phyloP scores from a whole-genome alignment of 2,113 vertebrate species.

The Menura novaehollandiae region DNA sequence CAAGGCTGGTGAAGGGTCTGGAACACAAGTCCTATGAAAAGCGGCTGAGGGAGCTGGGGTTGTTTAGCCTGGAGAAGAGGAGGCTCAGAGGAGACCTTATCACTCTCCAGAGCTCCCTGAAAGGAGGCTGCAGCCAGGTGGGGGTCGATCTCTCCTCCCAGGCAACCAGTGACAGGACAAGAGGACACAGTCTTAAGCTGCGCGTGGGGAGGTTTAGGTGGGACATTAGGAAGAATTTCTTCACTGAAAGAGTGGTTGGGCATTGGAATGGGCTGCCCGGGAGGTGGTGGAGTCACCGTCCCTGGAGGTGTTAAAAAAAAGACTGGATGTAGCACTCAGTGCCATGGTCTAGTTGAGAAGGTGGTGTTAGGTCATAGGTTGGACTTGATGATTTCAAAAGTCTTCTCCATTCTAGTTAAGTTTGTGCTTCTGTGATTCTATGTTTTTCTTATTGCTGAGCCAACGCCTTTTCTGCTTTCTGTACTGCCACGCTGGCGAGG shows the following conservation, averaged over 20 bases:
- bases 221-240: not conserved
- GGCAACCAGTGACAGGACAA: not conserved
- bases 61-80: not conserved
- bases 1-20: not conserved
- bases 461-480: not conserved
- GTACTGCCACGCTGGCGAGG: rapidly evolving
- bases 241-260: not conserved
- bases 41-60: not conserved
- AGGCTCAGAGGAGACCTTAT: not conserved
- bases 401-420: not conserved
- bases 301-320: not conserved
- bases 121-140: not conserved
- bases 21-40: not conserved
- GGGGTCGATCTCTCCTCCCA: rapidly evolving
- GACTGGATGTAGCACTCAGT: not conserved
- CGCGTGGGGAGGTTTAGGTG: not conserved
- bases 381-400: not conserved
- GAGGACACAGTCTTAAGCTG: not conserved
- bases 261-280: not conserved
- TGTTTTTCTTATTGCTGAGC: not conserved
- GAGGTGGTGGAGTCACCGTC: not conserved
- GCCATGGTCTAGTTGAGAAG: not conserved
- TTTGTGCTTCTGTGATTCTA: not conserved
- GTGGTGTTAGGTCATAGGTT: not conserved
- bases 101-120: not conserved